Base-by-base conservation (phyloP, 2,113 vertebrate genomes). In the Lonchura striata region DNA sequence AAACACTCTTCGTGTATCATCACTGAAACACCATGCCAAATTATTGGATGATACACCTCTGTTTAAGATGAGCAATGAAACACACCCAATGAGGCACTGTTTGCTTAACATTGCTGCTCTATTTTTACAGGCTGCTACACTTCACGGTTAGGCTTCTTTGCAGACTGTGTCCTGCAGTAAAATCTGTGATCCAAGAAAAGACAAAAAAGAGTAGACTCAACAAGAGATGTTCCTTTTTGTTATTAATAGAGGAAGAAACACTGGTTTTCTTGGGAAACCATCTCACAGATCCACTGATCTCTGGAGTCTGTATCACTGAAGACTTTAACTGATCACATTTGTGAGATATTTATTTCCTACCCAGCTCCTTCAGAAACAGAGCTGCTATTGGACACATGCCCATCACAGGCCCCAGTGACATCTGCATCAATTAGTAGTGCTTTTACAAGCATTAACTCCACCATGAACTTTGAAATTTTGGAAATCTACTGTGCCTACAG, bases 121-220 rank as follows among this genome's bases (percentile, higher is more conserved):
- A 5, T 57, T 16, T 7, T 42, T 84, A 76, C 12, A 49, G 65
- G 10, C 16, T 69, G 33, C 19, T 66, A 15, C 27, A 23, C 20
- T 79, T 86, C 68, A 80, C 37, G 64, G 8, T 56, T 41, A 56
- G 22, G 15, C 15, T 66, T 82, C n/a, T 44, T 81, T 42, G 63
- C 10, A 0, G 0, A 0, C 0, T n/a, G n/a, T 9, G 17, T 77
- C 27, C 42, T 77, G n/a, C 39, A 86, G 42, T 66, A 81, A 83
- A 90, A 66, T 53, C 59, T 50, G 22, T 33, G 46, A 82, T 42
- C 31, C 63, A 61, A 84, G 25, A 54, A 23, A 54, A 52, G 13
- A 47, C 25, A 76, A 30, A 53, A 68, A 87, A 69, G 13, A 47
- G n/a, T 41, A 74, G 10, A 52, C 7, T 54, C 59, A 74, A 27